Conservation (phyloP, 2,797 vertebrate genomes). For the Pipistrellus pygmaeus region DNA sequence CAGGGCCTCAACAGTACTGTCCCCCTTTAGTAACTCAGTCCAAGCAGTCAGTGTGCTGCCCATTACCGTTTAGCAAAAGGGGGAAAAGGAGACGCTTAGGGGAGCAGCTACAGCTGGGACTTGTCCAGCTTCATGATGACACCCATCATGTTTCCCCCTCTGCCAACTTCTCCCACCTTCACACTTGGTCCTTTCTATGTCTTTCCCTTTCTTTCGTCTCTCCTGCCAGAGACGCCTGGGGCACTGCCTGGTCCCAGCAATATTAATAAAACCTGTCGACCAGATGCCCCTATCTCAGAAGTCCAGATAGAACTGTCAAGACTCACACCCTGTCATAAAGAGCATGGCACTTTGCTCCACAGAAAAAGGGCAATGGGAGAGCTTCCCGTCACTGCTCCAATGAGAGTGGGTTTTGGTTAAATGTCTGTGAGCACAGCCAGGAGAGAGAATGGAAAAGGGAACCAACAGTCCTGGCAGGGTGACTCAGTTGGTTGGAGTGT, state of each 20-base stretch:
- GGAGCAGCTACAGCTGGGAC: background rate
- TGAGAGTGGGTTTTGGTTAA: background rate
- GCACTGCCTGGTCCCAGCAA: background rate
- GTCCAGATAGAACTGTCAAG: background rate
- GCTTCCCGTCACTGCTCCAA: background rate
- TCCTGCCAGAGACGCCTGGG: background rate
- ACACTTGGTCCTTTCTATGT: background rate
- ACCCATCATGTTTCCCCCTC: background rate
- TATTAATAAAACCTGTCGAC: background rate
- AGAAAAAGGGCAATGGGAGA: background rate
- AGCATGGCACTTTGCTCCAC: background rate
- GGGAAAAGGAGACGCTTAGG: background rate
- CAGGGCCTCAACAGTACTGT: background rate
- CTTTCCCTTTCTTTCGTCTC: conserved; percentile 6
- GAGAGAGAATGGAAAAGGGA: background rate
- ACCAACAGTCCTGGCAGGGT: background rate
- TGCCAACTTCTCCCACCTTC: background rate
- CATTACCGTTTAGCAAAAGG: background rate
- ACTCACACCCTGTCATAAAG: background rate
- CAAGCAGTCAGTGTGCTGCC: background rate
- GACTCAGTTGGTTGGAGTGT: background rate
- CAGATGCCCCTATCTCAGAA: background rate
- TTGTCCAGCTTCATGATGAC: background rate
- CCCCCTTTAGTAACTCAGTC: background rate
- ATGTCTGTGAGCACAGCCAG: background rate